These are phyloP conservation scores for Drosophila watanabei DNA, from an alignment of 1,140 invertebrate genomes.

Conservation along the genomic window DNA sequence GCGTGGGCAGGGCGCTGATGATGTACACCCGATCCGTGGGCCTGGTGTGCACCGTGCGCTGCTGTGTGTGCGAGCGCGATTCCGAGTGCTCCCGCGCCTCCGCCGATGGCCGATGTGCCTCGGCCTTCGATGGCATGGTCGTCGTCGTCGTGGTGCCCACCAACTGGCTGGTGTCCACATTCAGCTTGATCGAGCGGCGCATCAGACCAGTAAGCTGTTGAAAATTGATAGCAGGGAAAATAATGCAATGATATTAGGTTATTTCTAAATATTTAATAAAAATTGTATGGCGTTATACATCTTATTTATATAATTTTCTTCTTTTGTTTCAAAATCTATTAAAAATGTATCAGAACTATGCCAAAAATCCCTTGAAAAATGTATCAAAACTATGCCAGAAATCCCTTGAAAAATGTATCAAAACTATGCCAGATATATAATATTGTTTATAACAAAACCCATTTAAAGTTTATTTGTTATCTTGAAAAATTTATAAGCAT, in stretches of 20 bases:
- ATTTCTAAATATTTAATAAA: too few species aligned
- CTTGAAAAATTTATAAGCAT: too few species aligned
- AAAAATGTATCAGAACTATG: too few species aligned
- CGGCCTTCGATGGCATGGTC: neutral
- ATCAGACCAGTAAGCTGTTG: slow-evolving; percentile 72
- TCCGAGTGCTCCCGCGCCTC: slow-evolving; percentile 4
- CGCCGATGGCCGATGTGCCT: neutral
- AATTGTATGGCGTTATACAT: neutral
- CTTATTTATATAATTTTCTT: neutral
- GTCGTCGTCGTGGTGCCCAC: slow-evolving; percentile 36
- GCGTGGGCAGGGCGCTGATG: slow-evolving; percentile 68
- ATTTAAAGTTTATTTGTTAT: too few species aligned
- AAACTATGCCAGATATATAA: too few species aligned
- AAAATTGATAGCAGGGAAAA: neutral
- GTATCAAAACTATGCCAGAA: too few species aligned
- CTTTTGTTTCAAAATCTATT: too few species aligned
- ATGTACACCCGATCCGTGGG: slow-evolving; percentile 76
- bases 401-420: too few species aligned
- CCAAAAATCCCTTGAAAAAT: too few species aligned
- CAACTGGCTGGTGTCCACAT: slow-evolving; percentile 76
- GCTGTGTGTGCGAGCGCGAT: neutral
- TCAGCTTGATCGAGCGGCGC: slow-evolving; percentile 78
- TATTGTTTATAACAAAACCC: too few species aligned
- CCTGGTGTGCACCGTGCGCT: slow-evolving; percentile 10
- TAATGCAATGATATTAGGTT: neutral